phyloP scores from a whole-genome alignment of 2,797 vertebrate species.

The Chelmon rostratus region DNA sequence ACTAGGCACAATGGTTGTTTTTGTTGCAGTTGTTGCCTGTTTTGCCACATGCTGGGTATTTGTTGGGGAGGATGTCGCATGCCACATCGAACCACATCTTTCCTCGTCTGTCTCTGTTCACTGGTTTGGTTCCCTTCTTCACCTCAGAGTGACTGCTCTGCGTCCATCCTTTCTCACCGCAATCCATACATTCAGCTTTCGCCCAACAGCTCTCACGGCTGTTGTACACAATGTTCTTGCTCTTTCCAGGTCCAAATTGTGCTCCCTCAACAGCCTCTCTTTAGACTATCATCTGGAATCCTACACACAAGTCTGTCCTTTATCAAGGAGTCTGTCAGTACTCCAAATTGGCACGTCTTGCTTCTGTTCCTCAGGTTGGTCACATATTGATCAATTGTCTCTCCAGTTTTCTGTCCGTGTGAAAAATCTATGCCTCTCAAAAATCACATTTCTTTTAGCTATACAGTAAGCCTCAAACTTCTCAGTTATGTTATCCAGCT shows the following conservation, averaged over 20 bases:
- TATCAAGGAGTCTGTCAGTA: not conserved
- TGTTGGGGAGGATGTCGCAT: slow-evolving; percentile 15
- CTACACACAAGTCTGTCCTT: slow-evolving; percentile 20
- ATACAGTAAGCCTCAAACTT: not conserved
- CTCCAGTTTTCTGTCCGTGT: not conserved
- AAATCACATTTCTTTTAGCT: slow-evolving; percentile 18
- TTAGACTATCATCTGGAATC: not conserved
- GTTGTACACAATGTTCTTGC: not conserved
- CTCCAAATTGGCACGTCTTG: slow-evolving; percentile 24
- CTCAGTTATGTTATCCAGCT: not conserved
- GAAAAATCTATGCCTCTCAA: slow-evolving; percentile 17
- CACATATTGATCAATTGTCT: slow-evolving; percentile 1
- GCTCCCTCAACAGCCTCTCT: not conserved
- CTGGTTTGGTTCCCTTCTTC: not conserved
- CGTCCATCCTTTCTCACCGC: not conserved
- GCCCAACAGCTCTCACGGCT: slow-evolving; percentile 2
- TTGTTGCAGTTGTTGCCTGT: slow-evolving; percentile 5
- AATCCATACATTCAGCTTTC: slow-evolving; percentile 3
- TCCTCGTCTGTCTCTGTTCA: not conserved
- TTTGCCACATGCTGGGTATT: not conserved
- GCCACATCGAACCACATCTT: slow-evolving; percentile 11
- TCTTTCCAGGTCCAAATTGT: slow-evolving; percentile 1
- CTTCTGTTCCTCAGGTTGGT: slow-evolving; percentile 13
- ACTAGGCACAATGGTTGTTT: slow-evolving; percentile 3
- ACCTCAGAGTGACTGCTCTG: not conserved